Conservation (phyloP, 2,888 invertebrate species). For the Sympetrum striolatum region DNA sequence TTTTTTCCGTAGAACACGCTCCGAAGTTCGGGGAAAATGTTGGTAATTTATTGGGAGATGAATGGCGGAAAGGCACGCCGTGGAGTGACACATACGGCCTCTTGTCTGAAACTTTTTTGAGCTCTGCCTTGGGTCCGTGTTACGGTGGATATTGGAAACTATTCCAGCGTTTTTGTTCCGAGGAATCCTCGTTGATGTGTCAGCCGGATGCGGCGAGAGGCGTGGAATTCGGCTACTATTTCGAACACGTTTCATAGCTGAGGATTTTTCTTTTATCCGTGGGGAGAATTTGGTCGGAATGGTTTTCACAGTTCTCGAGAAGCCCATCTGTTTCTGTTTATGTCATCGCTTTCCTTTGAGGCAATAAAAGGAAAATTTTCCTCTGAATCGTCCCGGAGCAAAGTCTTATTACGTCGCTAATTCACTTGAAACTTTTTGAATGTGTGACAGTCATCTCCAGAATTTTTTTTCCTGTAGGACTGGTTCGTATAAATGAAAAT, state of each 20-base stretch:
- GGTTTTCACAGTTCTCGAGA: too few relatives aligned
- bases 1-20: neutral
- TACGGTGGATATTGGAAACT: neutral
- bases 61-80: neutral
- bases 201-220: neutral
- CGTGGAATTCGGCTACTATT: neutral
- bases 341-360: too few relatives aligned
- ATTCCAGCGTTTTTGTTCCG: neutral
- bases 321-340: too few relatives aligned
- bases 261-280: neutral
- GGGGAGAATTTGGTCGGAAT: too few relatives aligned
- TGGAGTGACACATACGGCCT: neutral
- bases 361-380: too few relatives aligned
- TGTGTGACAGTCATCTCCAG: too few relatives aligned
- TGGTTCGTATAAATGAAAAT: too few relatives aligned
- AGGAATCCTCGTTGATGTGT: neutral
- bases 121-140: neutral
- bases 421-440: too few relatives aligned
- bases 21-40: neutral
- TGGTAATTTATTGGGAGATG: neutral
- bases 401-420: too few relatives aligned
- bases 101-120: neutral
- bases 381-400: too few relatives aligned
- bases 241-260: neutral
- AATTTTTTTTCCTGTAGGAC: too few relatives aligned